phyloP scores from a whole-genome alignment of 2,797 vertebrate genomes.

The Oreonectes daqikongensis region DNA sequence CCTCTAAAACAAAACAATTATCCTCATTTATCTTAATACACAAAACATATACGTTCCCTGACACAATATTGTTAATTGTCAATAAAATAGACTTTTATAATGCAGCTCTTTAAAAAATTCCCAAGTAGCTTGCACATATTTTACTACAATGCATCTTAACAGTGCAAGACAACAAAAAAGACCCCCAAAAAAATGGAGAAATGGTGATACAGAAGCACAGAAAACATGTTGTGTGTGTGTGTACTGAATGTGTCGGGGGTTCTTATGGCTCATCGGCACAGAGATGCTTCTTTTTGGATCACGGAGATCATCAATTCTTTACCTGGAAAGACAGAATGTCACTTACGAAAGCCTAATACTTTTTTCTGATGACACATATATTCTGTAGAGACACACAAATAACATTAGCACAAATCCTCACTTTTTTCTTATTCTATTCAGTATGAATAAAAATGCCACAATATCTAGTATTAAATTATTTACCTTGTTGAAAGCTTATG shows the following conservation, averaged over 20 bases:
- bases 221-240: slow-evolving; percentile 4
- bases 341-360: too few species aligned
- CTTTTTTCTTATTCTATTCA: background rate
- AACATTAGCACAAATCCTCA: too few species aligned
- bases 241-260: background rate
- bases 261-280: background rate
- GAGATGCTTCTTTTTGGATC: slow-evolving; percentile 20
- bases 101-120: background rate
- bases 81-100: slow-evolving; percentile 21
- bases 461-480: background rate
- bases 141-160: slow-evolving; percentile 13
- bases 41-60: background rate
- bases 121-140: slow-evolving; percentile 19
- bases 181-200: background rate
- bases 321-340: slow-evolving; percentile 27
- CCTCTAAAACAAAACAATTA: background rate
- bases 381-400: too few species aligned
- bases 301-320: slow-evolving; percentile 6
- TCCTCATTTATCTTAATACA: background rate
- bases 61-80: background rate
- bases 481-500: slow-evolving; percentile 66
- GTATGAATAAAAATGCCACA: background rate
- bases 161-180: slow-evolving; percentile 19
- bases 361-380: too few species aligned
- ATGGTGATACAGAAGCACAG: background rate